phyloP scores from a whole-genome alignment of 2,797 vertebrate species.

The Lacerta bilineata region DNA sequence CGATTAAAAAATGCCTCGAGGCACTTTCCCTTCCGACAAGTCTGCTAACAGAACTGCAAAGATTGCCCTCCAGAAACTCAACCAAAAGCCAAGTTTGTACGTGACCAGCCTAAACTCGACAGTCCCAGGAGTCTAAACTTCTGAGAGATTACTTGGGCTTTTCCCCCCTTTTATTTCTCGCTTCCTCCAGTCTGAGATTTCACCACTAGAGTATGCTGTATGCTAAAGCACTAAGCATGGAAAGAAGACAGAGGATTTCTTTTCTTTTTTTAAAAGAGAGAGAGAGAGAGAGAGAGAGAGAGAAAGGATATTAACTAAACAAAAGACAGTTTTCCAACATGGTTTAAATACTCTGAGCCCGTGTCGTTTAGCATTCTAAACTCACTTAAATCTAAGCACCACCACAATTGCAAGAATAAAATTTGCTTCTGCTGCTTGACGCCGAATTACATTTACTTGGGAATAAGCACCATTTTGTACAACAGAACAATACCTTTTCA shows the following conservation, averaged over 20 bases:
- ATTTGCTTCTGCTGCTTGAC: too few species aligned
- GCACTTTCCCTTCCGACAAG: background rate
- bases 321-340: too few species aligned
- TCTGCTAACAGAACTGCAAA: fast-evolving
- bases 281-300: background rate
- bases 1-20: background rate
- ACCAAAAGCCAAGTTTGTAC: background rate
- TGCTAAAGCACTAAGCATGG: constrained; percentile 41
- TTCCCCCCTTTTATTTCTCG: background rate
- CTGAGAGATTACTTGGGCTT: background rate
- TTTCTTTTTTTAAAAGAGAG: too few species aligned
- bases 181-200: background rate
- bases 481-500: too few species aligned
- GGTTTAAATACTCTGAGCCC: too few species aligned
- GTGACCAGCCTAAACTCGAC: too few species aligned
- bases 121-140: background rate
- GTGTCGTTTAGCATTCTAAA: too few species aligned
- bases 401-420: too few species aligned
- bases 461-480: too few species aligned
- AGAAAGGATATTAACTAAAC: background rate
- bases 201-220: constrained; percentile 75
- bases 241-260: background rate
- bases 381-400: too few species aligned
- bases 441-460: too few species aligned
- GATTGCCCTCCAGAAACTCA: background rate